Percentiles rank a stretch among this genome's conserved stretches.
These are phyloP conservation scores for Drosophila ficusphila DNA, from an alignment of 1,140 invertebrate species.

Conservation along the genomic window DNA sequence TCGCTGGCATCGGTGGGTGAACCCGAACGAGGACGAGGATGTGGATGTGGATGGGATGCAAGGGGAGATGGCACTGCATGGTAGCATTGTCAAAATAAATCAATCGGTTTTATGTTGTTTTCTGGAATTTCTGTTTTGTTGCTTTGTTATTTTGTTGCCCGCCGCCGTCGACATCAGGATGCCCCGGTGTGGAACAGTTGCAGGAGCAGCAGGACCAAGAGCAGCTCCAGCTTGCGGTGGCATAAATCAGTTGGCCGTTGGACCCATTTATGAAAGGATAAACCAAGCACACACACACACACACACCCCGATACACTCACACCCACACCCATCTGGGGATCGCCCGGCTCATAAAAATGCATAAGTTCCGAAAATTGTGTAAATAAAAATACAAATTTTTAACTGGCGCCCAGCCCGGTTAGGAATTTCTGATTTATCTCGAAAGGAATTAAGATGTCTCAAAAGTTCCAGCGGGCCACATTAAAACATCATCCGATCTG, in stretches of 20 bases:
- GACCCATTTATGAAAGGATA: constrained; percentile 81
- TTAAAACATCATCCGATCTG: constrained; percentile 56
- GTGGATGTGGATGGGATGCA: background rate
- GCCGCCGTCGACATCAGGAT: constrained; percentile 52
- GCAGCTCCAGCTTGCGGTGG: constrained; percentile 69
- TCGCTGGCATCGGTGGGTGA: constrained; percentile 18
- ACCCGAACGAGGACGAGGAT: too few relatives aligned
- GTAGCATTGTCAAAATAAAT: constrained; percentile 83
- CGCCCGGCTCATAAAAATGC: constrained; percentile 71
- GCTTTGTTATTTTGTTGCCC: constrained; percentile 72
- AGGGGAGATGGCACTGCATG: constrained; percentile 45
- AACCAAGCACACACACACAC: constrained; percentile 48
- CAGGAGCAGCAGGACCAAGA: constrained; percentile 25
- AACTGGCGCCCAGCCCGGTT: constrained; percentile 2
- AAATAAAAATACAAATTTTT: constrained; percentile 75
- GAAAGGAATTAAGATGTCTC: constrained; percentile 79
- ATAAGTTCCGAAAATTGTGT: constrained; percentile 59
- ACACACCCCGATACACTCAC: too few relatives aligned
- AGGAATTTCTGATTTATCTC: constrained; percentile 71
- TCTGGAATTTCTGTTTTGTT: constrained; percentile 80
- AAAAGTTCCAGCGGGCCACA: constrained; percentile 65
- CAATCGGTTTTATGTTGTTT: constrained; percentile 83
- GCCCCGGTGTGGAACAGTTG: constrained; percentile 49
- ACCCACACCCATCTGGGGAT: constrained; percentile 14
- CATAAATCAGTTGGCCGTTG: constrained; percentile 76